Conservation (phyloP, 2,113 vertebrate genomes). For the Trinectes maculatus region DNA sequence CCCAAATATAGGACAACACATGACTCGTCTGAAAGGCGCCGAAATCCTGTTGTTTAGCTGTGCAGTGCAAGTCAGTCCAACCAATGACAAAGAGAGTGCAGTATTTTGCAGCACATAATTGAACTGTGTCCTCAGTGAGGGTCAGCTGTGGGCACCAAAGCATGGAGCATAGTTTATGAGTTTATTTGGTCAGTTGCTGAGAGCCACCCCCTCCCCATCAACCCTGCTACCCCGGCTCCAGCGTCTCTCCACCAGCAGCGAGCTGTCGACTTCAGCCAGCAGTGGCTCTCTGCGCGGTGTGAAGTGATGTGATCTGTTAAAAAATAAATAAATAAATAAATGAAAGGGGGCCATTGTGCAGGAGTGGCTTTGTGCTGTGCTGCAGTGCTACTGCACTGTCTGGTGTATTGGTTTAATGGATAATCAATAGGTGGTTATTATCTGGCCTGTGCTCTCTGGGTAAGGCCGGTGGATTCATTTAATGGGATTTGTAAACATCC, state of each 20-base stretch:
- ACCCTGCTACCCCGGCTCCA: conserved; percentile 13
- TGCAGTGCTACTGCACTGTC: conserved; percentile 48
- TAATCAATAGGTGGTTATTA: conserved; percentile 82
- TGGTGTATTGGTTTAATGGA: conserved; percentile 73
- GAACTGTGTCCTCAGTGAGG: conserved; percentile 37
- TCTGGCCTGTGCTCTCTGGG: conserved; percentile 65
- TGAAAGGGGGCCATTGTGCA: conserved; percentile 35
- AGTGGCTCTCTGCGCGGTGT: conserved; percentile 13
- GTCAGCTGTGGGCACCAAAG: conserved; percentile 41
- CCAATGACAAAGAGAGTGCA: conserved; percentile 7
- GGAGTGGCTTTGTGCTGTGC: conserved; percentile 39
- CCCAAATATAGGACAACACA: neutral
- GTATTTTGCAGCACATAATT: neutral
- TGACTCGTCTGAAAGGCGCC: conserved; percentile 2
- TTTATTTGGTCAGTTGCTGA: conserved; percentile 40
- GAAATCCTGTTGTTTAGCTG: conserved; percentile 8
- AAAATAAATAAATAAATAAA: conserved; percentile 11
- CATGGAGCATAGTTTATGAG: conserved; percentile 42
- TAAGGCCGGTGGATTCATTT: conserved; percentile 48
- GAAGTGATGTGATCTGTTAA: conserved; percentile 50
- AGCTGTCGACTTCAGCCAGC: conserved; percentile 11
- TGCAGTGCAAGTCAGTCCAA: conserved; percentile 2
- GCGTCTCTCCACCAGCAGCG: conserved; percentile 16
- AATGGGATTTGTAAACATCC: conserved; percentile 79
- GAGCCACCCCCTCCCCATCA: neutral